Base-by-base conservation (phyloP, 2,797 vertebrate genomes). In the Gila robusta region DNA sequence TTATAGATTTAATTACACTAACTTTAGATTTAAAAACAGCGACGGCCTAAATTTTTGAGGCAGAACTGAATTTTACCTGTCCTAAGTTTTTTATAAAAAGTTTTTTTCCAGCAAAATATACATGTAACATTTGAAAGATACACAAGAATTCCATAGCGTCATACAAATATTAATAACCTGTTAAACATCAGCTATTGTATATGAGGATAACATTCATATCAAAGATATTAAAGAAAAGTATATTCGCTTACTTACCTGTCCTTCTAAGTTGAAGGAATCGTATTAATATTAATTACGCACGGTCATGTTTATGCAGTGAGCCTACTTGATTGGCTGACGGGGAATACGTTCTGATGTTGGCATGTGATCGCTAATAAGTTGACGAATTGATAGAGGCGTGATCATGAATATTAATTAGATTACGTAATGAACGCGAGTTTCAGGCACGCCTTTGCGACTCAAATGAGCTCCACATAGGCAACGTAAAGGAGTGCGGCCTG, bases 401-500 rank as follows among this genome's bases (percentile, higher is more conserved):
- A 0, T 64, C 2, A 77, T 56, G 21, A 77, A 77, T 77, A 37
- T 77, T 56, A 77, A 77, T 37, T 77, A n/a, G 3, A 59, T 59
- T 77, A 77, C 11, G 52, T 77, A 59, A 56, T 47, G 19, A 37
- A 37, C 49, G 49, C 71, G 28, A 56, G 79, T 44, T 67, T 86
- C 66, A 52, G 70, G 70, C 88, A 89, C 89, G 78, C 90, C 90
- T 89, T 52, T 91, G 66, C 87, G 90, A 90, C 88, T 92, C 91
- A 83, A 70, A 86, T 82, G 87, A 87, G 89, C 89, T 94, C 95
- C 95, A 96, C 95, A 96, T 95, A 93, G 93, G 92, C 94, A 95
- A 90, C 94, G 94, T 93, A 94, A 96, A 93, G 90, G 2, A 90
- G 12, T 23, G 0, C 3, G 14, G 12, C 14, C 64, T 94, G 95